A percentile compares a stretch with the other conserved stretches of the same genome.
phyloP scores from a whole-genome alignment of 2,797 vertebrate genomes.

The Periparus ater region DNA sequence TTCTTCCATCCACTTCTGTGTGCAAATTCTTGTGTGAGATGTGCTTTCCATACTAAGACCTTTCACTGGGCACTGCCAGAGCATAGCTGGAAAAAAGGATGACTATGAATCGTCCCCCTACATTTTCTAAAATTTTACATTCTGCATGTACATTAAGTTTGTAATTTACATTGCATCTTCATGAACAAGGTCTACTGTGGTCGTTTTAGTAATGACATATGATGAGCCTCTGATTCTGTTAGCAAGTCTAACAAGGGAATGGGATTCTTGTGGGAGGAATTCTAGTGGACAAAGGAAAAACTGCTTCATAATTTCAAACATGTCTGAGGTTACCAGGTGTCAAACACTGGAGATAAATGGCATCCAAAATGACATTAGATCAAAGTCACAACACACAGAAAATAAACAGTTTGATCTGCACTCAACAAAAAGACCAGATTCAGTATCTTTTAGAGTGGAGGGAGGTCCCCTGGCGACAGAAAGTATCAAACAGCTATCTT shows the following conservation, averaged over 20 bases:
- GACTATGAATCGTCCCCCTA: not conserved
- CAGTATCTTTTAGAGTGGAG: not conserved
- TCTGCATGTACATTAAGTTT: not conserved
- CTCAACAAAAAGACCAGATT: not conserved
- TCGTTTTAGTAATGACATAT: not conserved
- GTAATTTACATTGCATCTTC: not conserved
- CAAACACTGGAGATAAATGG: not conserved
- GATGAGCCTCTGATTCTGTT: not conserved
- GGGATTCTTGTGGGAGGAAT: not conserved
- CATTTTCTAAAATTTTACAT: not conserved
- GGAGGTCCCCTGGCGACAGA: not conserved
- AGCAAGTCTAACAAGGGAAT: not conserved
- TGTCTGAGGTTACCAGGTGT: not conserved
- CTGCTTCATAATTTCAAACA: not conserved
- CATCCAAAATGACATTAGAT: not conserved
- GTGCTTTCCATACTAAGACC: not conserved
- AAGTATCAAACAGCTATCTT: not conserved
- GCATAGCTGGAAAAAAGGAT: not conserved
- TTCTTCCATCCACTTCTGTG: not conserved
- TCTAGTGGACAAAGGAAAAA: not conserved
- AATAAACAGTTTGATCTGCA: not conserved
- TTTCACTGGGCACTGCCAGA: not conserved
- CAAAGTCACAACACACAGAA: not conserved
- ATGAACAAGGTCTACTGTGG: not conserved
- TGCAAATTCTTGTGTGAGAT: not conserved